Evolutionary conservation across 1,140 invertebrate genomes (phyloP).

Genomic region (Harpegnathos saltator): DNA sequence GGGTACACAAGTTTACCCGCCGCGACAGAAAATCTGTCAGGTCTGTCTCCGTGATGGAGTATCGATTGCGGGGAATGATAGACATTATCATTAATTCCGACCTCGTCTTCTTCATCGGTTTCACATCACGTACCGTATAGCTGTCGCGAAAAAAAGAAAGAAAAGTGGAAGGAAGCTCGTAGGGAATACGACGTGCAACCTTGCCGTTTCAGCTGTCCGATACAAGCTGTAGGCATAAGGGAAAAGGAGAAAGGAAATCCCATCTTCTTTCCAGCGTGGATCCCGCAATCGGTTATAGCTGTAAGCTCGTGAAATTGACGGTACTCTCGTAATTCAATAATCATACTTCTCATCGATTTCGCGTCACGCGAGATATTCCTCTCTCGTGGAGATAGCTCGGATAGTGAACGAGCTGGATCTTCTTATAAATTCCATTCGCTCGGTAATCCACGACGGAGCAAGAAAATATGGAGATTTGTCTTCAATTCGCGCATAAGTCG

Average conservation of each 20-base stretch:
- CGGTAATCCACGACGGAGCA: slow-evolving; percentile 17
- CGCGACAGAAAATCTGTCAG: slow-evolving; percentile 18
- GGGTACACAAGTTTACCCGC: neutral
- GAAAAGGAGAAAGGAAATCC: slow-evolving; percentile 27
- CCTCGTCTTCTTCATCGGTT: slow-evolving; percentile 48
- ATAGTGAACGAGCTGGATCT: slow-evolving; percentile 29
- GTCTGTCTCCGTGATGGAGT: neutral
- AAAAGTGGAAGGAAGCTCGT: slow-evolving; percentile 32
- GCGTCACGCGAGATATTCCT: slow-evolving; percentile 44
- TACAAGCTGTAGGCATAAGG: slow-evolving; percentile 27
- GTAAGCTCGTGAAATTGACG: slow-evolving; percentile 59
- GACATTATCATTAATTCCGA: slow-evolving; percentile 52
- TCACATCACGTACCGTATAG: slow-evolving; percentile 38
- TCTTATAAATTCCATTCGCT: slow-evolving; percentile 28
- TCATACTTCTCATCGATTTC: slow-evolving; percentile 58
- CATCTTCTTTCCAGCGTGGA: slow-evolving; percentile 26
- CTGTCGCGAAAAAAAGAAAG: slow-evolving; percentile 16
- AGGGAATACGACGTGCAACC: slow-evolving; percentile 40
- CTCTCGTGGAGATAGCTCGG: neutral
- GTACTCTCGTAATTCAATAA: slow-evolving; percentile 56
- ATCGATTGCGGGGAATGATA: slow-evolving; percentile 37
- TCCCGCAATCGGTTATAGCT: slow-evolving; percentile 45
- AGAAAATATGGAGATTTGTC: slow-evolving; percentile 36
- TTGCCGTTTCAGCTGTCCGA: slow-evolving; percentile 41
- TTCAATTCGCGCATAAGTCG: neutral